Conservation (phyloP, 53 echinoderm and acorn worm species). For the Paracentrotus lividus region DNA sequence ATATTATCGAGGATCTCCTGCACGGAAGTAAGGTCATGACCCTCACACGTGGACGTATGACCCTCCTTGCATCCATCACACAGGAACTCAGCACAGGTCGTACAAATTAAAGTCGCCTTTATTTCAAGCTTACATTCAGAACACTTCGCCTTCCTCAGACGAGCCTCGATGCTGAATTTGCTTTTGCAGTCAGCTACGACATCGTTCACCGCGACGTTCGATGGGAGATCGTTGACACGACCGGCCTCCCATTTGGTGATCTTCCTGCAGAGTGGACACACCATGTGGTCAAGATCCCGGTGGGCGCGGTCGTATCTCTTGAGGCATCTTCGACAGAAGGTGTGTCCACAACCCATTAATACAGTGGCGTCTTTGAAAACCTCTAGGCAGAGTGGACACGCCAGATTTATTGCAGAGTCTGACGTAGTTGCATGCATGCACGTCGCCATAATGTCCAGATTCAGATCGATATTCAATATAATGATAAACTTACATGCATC, state of each 20-base stretch:
- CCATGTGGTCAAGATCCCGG: neutral
- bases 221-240: neutral
- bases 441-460: too few species aligned
- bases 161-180: neutral
- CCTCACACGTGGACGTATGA: neutral
- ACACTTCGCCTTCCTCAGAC: neutral
- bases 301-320: neutral
- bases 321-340: constrained; percentile 34
- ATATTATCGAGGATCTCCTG: neutral
- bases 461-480: too few species aligned
- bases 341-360: neutral
- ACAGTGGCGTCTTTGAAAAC: constrained; percentile 5
- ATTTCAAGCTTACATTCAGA: neutral
- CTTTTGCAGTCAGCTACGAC: neutral
- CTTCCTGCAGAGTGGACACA: constrained; percentile 37
- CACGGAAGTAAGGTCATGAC: neutral
- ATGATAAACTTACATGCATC: too few species aligned
- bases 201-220: neutral
- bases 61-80: neutral
- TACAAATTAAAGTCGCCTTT: neutral
- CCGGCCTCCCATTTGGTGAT: neutral
- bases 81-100: neutral
- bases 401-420: neutral
- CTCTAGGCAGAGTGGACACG: constrained; percentile 35
- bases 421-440: too few species aligned